Conservation (phyloP, 2,888 invertebrate genomes). For the Noctua pronuba region DNA sequence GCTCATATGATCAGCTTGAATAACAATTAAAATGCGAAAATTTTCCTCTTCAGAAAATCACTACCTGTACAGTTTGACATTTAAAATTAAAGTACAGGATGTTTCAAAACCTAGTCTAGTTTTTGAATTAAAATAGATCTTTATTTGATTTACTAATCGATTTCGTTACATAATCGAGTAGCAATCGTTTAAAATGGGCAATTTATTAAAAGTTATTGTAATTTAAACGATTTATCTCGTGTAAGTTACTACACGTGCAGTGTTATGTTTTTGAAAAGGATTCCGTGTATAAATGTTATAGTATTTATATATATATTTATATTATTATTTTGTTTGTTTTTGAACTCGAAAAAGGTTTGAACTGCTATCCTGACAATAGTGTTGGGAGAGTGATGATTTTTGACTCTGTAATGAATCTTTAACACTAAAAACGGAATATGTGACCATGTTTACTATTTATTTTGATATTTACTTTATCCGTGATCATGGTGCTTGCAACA, state of each 20-base stretch:
- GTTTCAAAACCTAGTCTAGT: slow-evolving; percentile 35
- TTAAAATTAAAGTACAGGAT: slow-evolving; percentile 42
- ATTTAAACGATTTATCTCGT: slow-evolving; percentile 54
- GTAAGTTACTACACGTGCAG: slow-evolving; percentile 31
- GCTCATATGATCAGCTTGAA: neutral
- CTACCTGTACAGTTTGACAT: slow-evolving; percentile 53
- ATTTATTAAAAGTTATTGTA: slow-evolving; percentile 53
- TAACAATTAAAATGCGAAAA: slow-evolving; percentile 29
- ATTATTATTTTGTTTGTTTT: slow-evolving; percentile 9
- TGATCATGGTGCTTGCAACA: too few relatives aligned
- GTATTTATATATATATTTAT: slow-evolving; percentile 19
- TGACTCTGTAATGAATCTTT: neutral
- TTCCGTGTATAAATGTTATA: slow-evolving; percentile 5
- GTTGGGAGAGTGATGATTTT: neutral
- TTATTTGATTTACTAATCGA: slow-evolving; percentile 55
- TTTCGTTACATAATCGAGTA: slow-evolving; percentile 41
- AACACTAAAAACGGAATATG: too few relatives aligned
- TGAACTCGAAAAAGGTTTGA: neutral
- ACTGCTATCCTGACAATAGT: too few relatives aligned
- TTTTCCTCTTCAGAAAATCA: slow-evolving; percentile 30
- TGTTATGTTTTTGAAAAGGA: slow-evolving; percentile 36
- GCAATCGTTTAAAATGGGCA: slow-evolving; percentile 28
- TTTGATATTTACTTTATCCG: too few relatives aligned
- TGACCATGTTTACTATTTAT: too few relatives aligned
- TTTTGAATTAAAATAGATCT: slow-evolving; percentile 26